Evolutionary conservation across 2,113 vertebrate genomes (phyloP).

Genomic region (Rattus norvegicus): DNA sequence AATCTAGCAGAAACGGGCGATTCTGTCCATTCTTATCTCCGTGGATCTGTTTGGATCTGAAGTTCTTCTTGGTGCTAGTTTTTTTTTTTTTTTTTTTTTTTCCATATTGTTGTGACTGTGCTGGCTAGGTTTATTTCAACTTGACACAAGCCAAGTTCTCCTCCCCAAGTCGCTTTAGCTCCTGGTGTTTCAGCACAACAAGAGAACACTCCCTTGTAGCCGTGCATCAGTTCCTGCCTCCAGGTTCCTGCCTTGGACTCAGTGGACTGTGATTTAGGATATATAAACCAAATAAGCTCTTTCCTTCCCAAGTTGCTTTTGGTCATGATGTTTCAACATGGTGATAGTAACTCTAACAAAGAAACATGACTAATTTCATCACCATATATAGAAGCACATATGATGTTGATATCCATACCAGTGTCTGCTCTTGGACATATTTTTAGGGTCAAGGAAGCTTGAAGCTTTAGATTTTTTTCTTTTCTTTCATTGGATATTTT

Average conservation of each 20-base stretch:
- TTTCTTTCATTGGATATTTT: neutral
- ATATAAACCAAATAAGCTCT: too few relatives aligned
- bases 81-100: too few relatives aligned
- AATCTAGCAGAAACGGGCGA: neutral
- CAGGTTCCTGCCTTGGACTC: too few relatives aligned
- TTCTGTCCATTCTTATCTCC: neutral
- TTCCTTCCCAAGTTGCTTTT: too few relatives aligned
- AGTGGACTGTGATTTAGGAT: too few relatives aligned
- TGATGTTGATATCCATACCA: neutral
- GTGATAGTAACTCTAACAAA: neutral
- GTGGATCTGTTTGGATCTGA: neutral
- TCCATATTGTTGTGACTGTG: neutral
- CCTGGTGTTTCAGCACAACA: too few relatives aligned
- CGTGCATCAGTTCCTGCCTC: too few relatives aligned
- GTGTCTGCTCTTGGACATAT: neutral
- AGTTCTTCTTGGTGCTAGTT: neutral
- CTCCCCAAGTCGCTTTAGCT: too few relatives aligned
- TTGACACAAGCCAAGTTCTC: neutral
- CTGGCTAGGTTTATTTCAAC: neutral
- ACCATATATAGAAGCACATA: too few relatives aligned
- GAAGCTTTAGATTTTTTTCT: constrained; percentile 1
- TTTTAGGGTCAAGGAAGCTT: neutral
- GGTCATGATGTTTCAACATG: neutral
- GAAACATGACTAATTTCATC: neutral
- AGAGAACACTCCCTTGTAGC: too few relatives aligned